phyloP scores from a whole-genome alignment of 2,888 invertebrate species.

The Tenodera sinensis region DNA sequence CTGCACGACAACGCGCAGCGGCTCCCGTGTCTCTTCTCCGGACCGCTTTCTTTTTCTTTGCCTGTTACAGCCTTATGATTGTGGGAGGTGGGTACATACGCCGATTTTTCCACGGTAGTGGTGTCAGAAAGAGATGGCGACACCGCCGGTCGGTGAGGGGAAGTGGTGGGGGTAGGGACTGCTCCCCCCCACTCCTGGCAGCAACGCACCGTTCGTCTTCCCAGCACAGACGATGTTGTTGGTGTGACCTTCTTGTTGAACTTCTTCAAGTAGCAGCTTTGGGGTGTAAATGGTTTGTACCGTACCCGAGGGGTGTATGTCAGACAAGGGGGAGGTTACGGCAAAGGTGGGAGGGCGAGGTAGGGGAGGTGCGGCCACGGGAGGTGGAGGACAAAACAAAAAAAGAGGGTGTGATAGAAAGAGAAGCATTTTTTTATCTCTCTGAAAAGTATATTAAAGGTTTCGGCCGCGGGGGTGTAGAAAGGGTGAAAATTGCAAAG shows the following conservation, averaged over 20 bases:
- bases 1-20: constrained; percentile 22
- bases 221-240: neutral
- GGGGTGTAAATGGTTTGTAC: neutral
- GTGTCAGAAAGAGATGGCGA: neutral
- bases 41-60: constrained; percentile 7
- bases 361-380: neutral
- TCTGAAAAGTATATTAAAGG: neutral
- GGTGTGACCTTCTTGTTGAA: neutral
- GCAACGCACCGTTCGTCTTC: constrained; percentile 33
- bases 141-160: constrained; percentile 49
- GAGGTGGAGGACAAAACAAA: neutral
- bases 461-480: neutral
- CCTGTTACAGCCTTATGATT: neutral
- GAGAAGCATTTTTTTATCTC: neutral
- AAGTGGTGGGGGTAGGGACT: constrained; percentile 44
- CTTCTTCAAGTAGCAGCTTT: constrained; percentile 2
- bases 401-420: neutral
- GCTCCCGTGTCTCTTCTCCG: neutral
- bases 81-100: neutral
- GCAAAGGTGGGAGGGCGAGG: neutral
- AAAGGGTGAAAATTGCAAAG: neutral
- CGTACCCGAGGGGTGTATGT: neutral
- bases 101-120: constrained; percentile 41
- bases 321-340: neutral
- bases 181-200: constrained; percentile 38